A percentile compares a stretch with the other conserved stretches of the same genome.
phyloP scores from a whole-genome alignment of 2,113 vertebrate species.

The Coryphaenoides rupestris region DNA sequence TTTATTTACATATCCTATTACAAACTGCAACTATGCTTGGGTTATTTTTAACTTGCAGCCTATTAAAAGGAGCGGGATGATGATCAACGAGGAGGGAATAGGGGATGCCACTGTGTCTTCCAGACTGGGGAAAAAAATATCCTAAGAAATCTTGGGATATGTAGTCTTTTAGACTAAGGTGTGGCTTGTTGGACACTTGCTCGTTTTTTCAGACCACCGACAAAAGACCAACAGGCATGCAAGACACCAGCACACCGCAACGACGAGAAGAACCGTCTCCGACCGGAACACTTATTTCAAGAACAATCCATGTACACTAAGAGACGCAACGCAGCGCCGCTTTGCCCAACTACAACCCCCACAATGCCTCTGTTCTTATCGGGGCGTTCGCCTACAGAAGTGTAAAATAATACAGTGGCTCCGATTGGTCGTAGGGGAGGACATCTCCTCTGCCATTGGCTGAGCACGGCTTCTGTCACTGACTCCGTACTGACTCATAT shows the following conservation, averaged over 20 bases:
- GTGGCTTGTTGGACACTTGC: constrained; percentile 42
- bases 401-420: background rate
- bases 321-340: background rate
- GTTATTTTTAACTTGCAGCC: no score
- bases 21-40: no score
- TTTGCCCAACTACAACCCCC: constrained; percentile 41
- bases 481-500: constrained; percentile 42
- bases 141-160: constrained; percentile 38
- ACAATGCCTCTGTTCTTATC: constrained; percentile 23
- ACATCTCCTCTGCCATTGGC: constrained; percentile 47
- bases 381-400: constrained; percentile 1
- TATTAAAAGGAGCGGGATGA: no score
- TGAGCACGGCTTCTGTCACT: constrained; percentile 19
- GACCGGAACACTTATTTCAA: background rate
- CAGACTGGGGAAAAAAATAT: no score
- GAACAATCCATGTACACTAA: background rate
- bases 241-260: no score
- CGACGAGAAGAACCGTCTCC: no score
- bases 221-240: no score
- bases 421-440: constrained; percentile 40
- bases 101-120: no score
- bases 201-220: background rate
- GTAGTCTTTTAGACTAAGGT: constrained; percentile 55
- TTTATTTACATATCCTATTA: no score
- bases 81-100: no score